Evolutionary conservation across 2,888 invertebrate species (phyloP), one percentile per base, ranked within the genome.

Genomic region (Tipula unca): DNA sequence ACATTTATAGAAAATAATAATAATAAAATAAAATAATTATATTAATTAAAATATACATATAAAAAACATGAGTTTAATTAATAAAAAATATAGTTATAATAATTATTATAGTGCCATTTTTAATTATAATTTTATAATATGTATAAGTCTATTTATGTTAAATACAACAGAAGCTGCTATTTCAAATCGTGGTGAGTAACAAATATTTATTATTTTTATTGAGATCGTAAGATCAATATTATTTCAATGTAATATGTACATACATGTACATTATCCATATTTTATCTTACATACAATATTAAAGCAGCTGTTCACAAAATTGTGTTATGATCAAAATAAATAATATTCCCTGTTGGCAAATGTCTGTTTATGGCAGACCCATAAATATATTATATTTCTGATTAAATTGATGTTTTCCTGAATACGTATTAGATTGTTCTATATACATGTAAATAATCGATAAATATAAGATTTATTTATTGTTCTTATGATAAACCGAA

Each of bases 31-130:
- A 29, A 82, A 82, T 29, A 13, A 29, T 14, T 29, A 25, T 20
- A 32, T 20, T 13, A 82, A n/a, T 8, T 32, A 83, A 83, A 29
- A 83, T n/a, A 83, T n/a, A 83, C 2, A 29, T n/a, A 32, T 17
- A 35, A 32, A n/a, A 83, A 83, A 83, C 83, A 83, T 83, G 83
- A 83, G 83, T 83, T 32, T 83, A 83, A 83, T 83, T 14, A 83
- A 83, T 17, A 32, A 32, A 29, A 83, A 83, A n/a, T 32, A 14
- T 35, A 32, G 35, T 83, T 83, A 17, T 83, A 35, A 83, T 83
- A 32, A 32, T 8, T n/a, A 35, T 83, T 83, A n/a, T 83, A 83
- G 83, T 83, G 83, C 83, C 35, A 32, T 83, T 8, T 32, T n/a
- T 32, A 83, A 32, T 32, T 83, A n/a, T 29, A 32, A 17, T 32